Conservation (phyloP, 2,113 vertebrate species). For the Hypanus sabinus region DNA sequence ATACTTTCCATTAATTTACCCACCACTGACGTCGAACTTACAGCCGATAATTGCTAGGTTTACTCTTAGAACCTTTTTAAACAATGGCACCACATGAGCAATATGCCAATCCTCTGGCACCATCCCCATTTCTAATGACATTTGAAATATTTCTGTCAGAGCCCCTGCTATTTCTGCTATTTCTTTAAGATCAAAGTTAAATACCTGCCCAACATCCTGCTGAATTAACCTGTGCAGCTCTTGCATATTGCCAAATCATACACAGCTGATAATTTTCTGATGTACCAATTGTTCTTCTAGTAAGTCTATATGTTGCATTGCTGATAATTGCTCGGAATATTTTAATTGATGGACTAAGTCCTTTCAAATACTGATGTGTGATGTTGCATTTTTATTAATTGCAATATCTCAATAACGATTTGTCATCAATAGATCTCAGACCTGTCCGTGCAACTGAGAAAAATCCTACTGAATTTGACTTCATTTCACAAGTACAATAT, state of each 20-base stretch:
- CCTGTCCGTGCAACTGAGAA: conserved; percentile 30
- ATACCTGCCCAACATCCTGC: too few relatives aligned
- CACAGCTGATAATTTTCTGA: conserved; percentile 31
- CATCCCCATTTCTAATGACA: too few relatives aligned
- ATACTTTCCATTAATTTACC: too few relatives aligned
- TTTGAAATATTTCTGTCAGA: too few relatives aligned
- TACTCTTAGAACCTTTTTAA: too few relatives aligned
- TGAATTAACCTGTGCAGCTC: background rate
- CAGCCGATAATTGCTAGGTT: too few relatives aligned
- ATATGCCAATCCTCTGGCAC: too few relatives aligned
- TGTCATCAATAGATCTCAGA: conserved; percentile 38
- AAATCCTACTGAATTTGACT: background rate
- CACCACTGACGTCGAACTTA: too few relatives aligned
- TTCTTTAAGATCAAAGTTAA: background rate
- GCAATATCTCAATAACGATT: background rate
- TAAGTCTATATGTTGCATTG: conserved; percentile 35
- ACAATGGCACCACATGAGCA: too few relatives aligned
- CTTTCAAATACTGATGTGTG: background rate
- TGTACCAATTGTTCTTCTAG: conserved; percentile 35
- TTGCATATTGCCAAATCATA: background rate
- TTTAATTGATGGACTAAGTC: background rate
- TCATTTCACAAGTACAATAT: background rate
- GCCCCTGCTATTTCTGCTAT: too few relatives aligned
- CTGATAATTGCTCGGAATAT: background rate
- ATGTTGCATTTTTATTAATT: background rate